These are phyloP conservation scores for Bradypodion pumilum DNA, from an alignment of 2,797 vertebrate species.

Conservation along the genomic window DNA sequence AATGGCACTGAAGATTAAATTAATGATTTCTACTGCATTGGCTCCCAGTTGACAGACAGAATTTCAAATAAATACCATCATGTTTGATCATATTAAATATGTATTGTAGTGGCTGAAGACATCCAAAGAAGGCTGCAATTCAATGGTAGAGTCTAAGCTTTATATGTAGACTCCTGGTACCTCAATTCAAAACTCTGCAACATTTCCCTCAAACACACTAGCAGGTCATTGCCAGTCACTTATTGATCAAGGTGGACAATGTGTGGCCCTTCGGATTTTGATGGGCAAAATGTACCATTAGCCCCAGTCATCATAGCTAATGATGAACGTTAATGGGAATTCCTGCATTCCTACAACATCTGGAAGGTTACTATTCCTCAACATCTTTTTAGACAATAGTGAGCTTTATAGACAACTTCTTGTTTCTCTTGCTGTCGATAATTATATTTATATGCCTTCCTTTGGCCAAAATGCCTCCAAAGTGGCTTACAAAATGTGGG, in stretches of 20 bases:
- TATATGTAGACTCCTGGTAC: not conserved
- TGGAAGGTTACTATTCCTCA: too few species aligned
- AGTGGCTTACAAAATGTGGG: not conserved
- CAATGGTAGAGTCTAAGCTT: not conserved
- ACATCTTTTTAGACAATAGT: too few species aligned
- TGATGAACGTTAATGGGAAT: not conserved
- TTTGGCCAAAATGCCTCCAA: too few species aligned
- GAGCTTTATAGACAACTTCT: too few species aligned
- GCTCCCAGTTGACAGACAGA: not conserved
- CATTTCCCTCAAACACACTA: not conserved
- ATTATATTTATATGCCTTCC: too few species aligned
- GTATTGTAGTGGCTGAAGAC: not conserved
- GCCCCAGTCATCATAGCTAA: not conserved
- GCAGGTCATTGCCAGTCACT: too few species aligned
- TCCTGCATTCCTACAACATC: too few species aligned
- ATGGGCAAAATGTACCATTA: not conserved
- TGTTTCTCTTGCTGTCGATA: too few species aligned
- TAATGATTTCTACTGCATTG: constrained; percentile 22
- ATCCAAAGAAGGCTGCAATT: not conserved
- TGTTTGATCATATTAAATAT: not conserved
- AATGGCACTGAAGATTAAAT: constrained; percentile 45
- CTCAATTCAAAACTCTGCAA: not conserved
- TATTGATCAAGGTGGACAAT: too few species aligned
- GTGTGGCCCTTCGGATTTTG: too few species aligned
- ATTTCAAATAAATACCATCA: not conserved